These are phyloP conservation scores for Actinernus sp. DNA, from an alignment of 92 coral and sea anemone species.

Conservation along the genomic window DNA sequence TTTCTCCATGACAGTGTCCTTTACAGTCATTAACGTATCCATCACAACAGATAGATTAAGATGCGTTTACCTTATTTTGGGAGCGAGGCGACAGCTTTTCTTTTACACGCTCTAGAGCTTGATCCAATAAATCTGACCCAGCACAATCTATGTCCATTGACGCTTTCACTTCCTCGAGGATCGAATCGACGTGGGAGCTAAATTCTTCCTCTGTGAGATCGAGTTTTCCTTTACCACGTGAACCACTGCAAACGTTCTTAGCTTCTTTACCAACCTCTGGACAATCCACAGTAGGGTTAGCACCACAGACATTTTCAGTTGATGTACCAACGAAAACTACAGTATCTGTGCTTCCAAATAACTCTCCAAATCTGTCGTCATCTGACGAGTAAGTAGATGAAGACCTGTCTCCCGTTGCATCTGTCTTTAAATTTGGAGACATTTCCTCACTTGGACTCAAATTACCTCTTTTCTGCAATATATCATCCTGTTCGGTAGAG, in stretches of 20 bases:
- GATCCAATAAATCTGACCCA: slow-evolving; percentile 84
- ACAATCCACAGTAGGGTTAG: neutral
- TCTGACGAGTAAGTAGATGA: slow-evolving; percentile 77
- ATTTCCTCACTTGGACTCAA: neutral
- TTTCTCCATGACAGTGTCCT: too few species aligned
- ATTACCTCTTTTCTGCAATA: slow-evolving; percentile 15
- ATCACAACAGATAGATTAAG: neutral
- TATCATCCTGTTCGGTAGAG: neutral
- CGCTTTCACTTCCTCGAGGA: slow-evolving; percentile 68
- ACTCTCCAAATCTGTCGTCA: slow-evolving; percentile 64
- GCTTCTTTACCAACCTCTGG: neutral
- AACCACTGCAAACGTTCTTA: neutral
- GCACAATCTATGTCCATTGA: slow-evolving; percentile 69
- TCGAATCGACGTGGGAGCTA: slow-evolving; percentile 63
- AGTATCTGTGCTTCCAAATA: slow-evolving; percentile 73
- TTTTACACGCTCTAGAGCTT: slow-evolving; percentile 90
- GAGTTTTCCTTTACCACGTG: neutral
- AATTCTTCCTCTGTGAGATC: slow-evolving; percentile 22
- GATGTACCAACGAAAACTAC: slow-evolving; percentile 71
- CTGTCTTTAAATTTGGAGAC: slow-evolving; percentile 16
- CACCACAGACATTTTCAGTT: slow-evolving; percentile 20
- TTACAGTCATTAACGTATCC: too few species aligned
- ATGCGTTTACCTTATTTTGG: slow-evolving; percentile 39
- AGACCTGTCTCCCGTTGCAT: slow-evolving; percentile 26
- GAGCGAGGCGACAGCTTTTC: slow-evolving; percentile 77